These are phyloP conservation scores for Ichneumon xanthorius DNA, from an alignment of 2,888 invertebrate genomes.

Conservation along the genomic window DNA sequence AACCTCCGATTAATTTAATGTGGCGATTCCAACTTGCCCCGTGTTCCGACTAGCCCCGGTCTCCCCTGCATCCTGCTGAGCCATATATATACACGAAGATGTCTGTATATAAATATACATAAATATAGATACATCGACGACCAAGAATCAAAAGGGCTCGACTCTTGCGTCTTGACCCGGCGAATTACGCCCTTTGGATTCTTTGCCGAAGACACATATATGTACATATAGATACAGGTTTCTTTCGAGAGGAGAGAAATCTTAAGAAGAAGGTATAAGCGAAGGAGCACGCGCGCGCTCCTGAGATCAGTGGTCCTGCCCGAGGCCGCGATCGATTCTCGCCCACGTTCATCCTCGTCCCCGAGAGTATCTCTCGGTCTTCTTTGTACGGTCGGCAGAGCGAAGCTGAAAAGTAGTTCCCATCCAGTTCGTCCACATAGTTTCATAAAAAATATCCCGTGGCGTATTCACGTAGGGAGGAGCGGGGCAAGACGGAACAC, in stretches of 20 bases:
- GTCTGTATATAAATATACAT: neutral
- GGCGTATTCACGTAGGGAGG: neutral
- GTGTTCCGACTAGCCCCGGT: too few species aligned
- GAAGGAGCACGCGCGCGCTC: slow-evolving; percentile 39
- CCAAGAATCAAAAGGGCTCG: neutral
- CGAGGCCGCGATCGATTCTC: slow-evolving; percentile 55
- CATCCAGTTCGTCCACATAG: neutral
- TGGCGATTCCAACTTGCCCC: too few species aligned
- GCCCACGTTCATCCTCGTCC: slow-evolving; percentile 56
- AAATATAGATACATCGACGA: neutral
- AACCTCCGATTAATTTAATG: too few species aligned
- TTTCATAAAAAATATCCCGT: neutral
- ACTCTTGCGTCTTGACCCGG: too few species aligned
- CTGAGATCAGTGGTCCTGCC: slow-evolving; percentile 40
- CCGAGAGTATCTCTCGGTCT: slow-evolving; percentile 8
- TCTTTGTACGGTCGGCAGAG: slow-evolving; percentile 12
- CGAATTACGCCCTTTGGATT: too few species aligned
- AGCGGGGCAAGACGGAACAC: too few species aligned
- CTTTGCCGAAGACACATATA: neutral
- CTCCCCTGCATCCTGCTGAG: slow-evolving; percentile 6
- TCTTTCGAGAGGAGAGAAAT: slow-evolving; percentile 38
- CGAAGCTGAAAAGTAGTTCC: neutral
- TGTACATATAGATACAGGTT: slow-evolving; percentile 5
- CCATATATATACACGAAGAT: neutral
- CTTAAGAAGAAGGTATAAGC: slow-evolving; percentile 30